phyloP scores from a whole-genome alignment of 2,113 vertebrate species.

The Pristiophorus japonicus region DNA sequence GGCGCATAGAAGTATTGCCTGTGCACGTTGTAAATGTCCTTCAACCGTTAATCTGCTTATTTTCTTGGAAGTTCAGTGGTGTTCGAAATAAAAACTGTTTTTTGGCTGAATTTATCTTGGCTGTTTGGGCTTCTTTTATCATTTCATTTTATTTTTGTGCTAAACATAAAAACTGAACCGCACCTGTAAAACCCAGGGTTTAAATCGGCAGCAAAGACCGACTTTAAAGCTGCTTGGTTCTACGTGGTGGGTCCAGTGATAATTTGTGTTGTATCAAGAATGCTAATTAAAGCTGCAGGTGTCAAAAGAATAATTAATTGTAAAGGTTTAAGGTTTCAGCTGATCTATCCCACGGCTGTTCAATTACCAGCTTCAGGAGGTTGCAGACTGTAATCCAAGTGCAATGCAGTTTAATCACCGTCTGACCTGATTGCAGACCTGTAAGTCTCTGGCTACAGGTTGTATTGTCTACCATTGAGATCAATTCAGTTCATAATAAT shows the following conservation, averaged over 20 bases:
- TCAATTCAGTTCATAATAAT: neutral
- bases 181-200: neutral
- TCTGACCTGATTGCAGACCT: neutral
- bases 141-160: neutral
- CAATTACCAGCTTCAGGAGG: neutral
- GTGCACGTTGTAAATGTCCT: neutral
- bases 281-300: neutral
- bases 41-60: neutral
- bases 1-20: neutral
- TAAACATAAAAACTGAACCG: neutral
- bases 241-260: neutral
- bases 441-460: neutral
- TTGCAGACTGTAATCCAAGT: neutral
- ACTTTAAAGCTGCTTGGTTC: neutral
- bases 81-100: neutral
- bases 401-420: neutral
- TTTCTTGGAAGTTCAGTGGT: neutral
- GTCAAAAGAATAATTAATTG: neutral
- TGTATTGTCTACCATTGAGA: neutral
- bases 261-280: neutral
- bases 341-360: neutral
- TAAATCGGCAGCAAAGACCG: neutral
- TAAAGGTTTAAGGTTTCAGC: neutral
- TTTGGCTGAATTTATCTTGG: neutral
- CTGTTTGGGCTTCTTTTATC: neutral